Evolutionary conservation across 92 coral and sea anemone genomes (phyloP).

Genomic region (Zoanthus solanderi): DNA sequence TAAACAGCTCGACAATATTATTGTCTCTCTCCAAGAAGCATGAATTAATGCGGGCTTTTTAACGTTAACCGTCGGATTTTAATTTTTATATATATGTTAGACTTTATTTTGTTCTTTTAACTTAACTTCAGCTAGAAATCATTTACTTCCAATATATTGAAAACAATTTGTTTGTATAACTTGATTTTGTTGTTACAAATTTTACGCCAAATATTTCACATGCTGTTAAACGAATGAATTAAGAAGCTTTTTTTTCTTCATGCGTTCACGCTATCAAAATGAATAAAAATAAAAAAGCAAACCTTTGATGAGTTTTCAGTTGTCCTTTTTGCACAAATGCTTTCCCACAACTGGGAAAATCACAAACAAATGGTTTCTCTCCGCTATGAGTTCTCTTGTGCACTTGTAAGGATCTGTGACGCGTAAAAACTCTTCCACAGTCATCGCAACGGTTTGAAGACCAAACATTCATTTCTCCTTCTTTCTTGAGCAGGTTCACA

Average conservation of each 20-base stretch:
- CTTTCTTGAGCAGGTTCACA: constrained; percentile 56
- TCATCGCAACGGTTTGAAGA: constrained; percentile 71
- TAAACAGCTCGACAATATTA: background rate
- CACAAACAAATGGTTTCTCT: constrained; percentile 67
- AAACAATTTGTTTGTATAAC: background rate
- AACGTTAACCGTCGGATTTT: background rate
- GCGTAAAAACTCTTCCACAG: constrained; percentile 74
- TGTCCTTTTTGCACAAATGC: constrained; percentile 75
- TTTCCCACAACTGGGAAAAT: constrained; percentile 68
- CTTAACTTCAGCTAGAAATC: background rate
- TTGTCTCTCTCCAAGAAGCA: constrained; percentile 27
- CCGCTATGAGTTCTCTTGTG: constrained; percentile 72
- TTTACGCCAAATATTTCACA: background rate
- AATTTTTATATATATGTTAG: background rate
- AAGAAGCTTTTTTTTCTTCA: background rate
- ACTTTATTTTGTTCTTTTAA: background rate
- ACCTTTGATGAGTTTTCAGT: constrained; percentile 70
- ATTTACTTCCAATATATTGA: background rate
- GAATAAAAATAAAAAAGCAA: background rate
- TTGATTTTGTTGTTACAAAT: background rate
- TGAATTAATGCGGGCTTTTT: constrained; percentile 21
- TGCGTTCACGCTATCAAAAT: background rate
- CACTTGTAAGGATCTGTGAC: constrained; percentile 70
- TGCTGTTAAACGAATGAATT: background rate
- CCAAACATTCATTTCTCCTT: constrained; percentile 62